Percentiles rank a stretch among this genome's conserved stretches.
phyloP scores from a whole-genome alignment of 2,888 invertebrate species.

The Drosophila melanocephala region DNA sequence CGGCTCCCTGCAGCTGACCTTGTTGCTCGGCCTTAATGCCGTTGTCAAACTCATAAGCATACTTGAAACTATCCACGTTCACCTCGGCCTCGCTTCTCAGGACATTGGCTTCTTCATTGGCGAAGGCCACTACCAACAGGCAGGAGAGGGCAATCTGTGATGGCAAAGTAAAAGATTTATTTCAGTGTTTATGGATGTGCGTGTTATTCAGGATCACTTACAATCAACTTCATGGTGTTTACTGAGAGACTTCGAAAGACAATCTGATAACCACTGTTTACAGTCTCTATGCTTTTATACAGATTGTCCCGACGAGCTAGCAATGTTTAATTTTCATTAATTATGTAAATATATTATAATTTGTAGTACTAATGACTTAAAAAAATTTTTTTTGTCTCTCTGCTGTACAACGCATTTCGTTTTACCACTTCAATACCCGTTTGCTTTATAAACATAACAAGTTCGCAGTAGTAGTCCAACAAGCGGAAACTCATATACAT shows the following conservation, averaged over 20 bases:
- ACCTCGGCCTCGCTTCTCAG: conserved; percentile 58
- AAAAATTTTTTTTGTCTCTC: conserved; percentile 8
- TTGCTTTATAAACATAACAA: conserved; percentile 42
- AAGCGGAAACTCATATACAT: conserved; percentile 49
- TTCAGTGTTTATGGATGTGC: background rate
- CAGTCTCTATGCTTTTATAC: conserved; percentile 41
- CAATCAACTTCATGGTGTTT: conserved; percentile 70
- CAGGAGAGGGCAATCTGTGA: conserved; percentile 78
- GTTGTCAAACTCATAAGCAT: conserved; percentile 9
- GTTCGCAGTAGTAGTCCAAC: conserved; percentile 34
- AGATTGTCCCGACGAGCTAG: background rate
- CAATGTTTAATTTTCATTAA: conserved; percentile 36
- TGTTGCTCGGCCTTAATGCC: rapidly evolving
- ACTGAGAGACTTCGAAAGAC: conserved; percentile 53
- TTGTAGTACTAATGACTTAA: conserved; percentile 40
- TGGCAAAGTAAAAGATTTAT: background rate
- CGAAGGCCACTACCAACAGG: conserved; percentile 70
- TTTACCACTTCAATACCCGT: conserved; percentile 26
- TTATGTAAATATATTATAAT: conserved; percentile 50
- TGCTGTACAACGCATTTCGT: conserved; percentile 26
- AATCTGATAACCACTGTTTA: conserved; percentile 54
- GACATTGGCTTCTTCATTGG: conserved; percentile 62
- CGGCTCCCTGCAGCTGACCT: conserved; percentile 32
- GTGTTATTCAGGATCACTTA: conserved; percentile 43
- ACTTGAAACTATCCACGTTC: conserved; percentile 60